Evolutionary conservation across 2,888 invertebrate species (phyloP).

Genomic region (Baronia brevicornis): DNA sequence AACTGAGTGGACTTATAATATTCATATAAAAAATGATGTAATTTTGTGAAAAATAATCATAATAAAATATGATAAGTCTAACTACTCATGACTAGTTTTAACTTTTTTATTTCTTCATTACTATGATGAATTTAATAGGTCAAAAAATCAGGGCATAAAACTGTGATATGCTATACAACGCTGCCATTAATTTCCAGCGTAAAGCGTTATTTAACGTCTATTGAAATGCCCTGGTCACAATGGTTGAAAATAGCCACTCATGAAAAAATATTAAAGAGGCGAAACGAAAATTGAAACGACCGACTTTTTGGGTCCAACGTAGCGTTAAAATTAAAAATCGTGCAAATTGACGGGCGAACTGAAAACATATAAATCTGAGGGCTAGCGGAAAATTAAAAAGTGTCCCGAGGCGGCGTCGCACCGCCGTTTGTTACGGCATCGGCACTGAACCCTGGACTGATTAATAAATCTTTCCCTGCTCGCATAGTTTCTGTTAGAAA

Average conservation of each 20-base stretch:
- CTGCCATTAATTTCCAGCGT: slow-evolving; percentile 8
- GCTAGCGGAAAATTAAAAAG: slow-evolving; percentile 72
- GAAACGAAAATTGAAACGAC: slow-evolving; percentile 38
- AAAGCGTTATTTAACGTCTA: slow-evolving; percentile 4
- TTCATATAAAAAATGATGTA: too few species aligned
- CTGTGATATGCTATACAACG: slow-evolving; percentile 2
- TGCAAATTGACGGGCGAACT: slow-evolving; percentile 59
- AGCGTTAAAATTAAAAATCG: slow-evolving; percentile 64
- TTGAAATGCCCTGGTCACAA: slow-evolving; percentile 8
- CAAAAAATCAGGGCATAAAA: slow-evolving; percentile 5
- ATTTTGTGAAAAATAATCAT: too few species aligned
- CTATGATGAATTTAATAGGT: too few species aligned
- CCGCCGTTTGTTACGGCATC: slow-evolving; percentile 29
- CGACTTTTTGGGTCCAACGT: slow-evolving; percentile 47
- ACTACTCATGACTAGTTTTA: too few species aligned
- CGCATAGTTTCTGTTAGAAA: background rate
- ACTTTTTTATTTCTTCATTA: too few species aligned
- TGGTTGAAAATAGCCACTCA: slow-evolving; percentile 23
- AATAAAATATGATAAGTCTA: too few species aligned
- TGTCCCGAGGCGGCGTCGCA: slow-evolving; percentile 44
- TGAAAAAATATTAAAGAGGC: slow-evolving; percentile 22
- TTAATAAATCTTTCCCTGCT: slow-evolving; percentile 15
- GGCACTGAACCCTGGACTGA: slow-evolving; percentile 26
- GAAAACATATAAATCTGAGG: slow-evolving; percentile 67
- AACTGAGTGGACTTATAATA: too few species aligned